These are phyloP conservation scores for Ormyrus nitidulus DNA, from an alignment of 2,888 invertebrate species.

Conservation along the genomic window DNA sequence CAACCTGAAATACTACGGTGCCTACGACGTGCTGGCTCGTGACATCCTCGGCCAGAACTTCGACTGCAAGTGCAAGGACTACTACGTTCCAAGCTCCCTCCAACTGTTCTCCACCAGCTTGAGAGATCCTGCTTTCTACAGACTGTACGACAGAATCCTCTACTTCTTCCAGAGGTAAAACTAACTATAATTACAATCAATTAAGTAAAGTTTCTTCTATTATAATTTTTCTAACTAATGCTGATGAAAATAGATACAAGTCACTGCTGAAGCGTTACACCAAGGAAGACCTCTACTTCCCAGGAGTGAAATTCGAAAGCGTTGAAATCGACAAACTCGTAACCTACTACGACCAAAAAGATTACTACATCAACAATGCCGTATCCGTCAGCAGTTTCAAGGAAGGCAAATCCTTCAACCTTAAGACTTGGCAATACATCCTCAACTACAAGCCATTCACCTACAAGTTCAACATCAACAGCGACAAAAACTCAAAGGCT, in stretches of 20 bases:
- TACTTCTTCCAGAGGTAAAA: constrained; percentile 75
- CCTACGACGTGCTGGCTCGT: constrained; percentile 78
- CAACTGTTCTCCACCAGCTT: constrained; percentile 82
- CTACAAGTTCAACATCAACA: constrained; percentile 79
- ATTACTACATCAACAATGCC: constrained; percentile 81
- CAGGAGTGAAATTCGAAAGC: constrained; percentile 80
- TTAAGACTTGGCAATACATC: constrained; percentile 81
- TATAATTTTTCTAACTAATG: no score
- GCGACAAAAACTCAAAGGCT: constrained; percentile 79
- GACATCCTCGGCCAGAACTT: constrained; percentile 74
- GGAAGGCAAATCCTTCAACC: constrained; percentile 76
- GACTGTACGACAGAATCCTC: constrained; percentile 80
- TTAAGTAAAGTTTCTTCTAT: no score
- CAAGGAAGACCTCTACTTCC: constrained; percentile 78
- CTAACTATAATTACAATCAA: neutral
- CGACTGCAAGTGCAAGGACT: constrained; percentile 72
- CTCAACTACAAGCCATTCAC: constrained; percentile 84
- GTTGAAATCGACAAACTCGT: constrained; percentile 82
- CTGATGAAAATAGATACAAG: constrained; percentile 76
- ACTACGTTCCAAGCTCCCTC: constrained; percentile 79
- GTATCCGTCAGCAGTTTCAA: constrained; percentile 76
- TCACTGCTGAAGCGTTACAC: constrained; percentile 79
- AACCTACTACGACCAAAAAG: constrained; percentile 83
- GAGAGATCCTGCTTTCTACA: constrained; percentile 84
- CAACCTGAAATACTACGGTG: constrained; percentile 77